Evolutionary conservation across 2,113 vertebrate genomes (phyloP).

Genomic region (Labrus mixtus): DNA sequence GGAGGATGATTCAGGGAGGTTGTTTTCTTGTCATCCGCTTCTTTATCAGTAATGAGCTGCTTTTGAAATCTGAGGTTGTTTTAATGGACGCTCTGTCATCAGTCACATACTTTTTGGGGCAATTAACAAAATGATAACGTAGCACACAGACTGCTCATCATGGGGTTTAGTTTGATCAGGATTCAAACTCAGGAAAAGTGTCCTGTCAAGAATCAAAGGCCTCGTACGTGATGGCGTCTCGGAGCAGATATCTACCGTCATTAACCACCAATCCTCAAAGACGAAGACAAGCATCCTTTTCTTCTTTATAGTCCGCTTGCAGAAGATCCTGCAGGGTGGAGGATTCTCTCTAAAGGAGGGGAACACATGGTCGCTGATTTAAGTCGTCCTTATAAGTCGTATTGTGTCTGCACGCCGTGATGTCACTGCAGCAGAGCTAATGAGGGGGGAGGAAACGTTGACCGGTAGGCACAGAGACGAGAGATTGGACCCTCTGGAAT

Average conservation of each 20-base stretch:
- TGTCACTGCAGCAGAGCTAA: slow-evolving; percentile 27
- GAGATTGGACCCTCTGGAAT: slow-evolving; percentile 61
- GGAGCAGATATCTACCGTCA: not conserved
- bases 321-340: not conserved
- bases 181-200: too few species aligned
- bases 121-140: not conserved
- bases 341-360: too few species aligned
- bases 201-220: too few species aligned
- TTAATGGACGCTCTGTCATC: not conserved
- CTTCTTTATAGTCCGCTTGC: too few species aligned
- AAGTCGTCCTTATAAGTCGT: not conserved
- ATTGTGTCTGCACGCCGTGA: slow-evolving; percentile 37
- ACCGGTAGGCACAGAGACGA: slow-evolving; percentile 34
- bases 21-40: not conserved
- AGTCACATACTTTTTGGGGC: not conserved
- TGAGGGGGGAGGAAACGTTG: slow-evolving; percentile 54
- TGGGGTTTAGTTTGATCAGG: too few species aligned
- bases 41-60: not conserved
- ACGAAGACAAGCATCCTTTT: not conserved
- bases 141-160: not conserved
- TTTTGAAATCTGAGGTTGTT: not conserved
- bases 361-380: not conserved
- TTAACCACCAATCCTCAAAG: not conserved
- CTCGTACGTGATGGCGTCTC: too few species aligned
- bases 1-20: not conserved